Base-by-base conservation (phyloP, 2,797 vertebrate genomes). In the Enteromius argenteus region DNA sequence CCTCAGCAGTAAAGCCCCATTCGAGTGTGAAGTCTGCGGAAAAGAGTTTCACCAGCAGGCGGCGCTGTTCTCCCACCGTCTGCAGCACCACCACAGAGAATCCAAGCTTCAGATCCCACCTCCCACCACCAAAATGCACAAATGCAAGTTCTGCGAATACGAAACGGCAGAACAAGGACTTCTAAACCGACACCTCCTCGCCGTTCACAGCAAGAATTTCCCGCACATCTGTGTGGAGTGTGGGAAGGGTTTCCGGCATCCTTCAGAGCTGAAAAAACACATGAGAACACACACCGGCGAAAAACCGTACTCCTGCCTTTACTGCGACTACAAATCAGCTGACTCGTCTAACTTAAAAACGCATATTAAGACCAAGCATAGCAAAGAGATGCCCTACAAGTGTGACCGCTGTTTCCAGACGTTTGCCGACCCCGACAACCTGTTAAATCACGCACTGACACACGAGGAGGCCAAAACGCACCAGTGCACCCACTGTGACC, bases 341-440 rank as follows among this genome's bases (percentile, higher is more conserved):
- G 96, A 97, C 90, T 96, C 96, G 49, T 97, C 96, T 89, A 97
- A 97, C 90, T 92, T 97, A 91, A 97, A 97, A 94, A 97, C 96
- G 71, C 96, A 97, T 89, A 95, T 97, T 90, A 97, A 96, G 91
- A 96, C 94, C 90, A 97, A 96, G 89, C 96, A 97, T 32, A 95
- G 96, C 85, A 95, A 93, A 3, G 96, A 96, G 58, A 92, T 96
- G 85, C 96, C 96, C 0, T 96, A 94, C 88, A 96, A 97, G 88
- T 97, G 96, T 69, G 95, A 96, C 90, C 96, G 96, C 88, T 97
- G 96, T 90, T 96, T 96, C 79, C 96, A 97, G 92, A 95, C 96
- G 0, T 97, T 97, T 60, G 82, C 94, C 9, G 96, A 97, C 2
- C 95, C 96, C n/a, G 95, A 96, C 37, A 96, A 97, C 88, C 95